These are phyloP conservation scores for Acomys russatus DNA, from an alignment of 2,797 vertebrate genomes.

Conservation along the genomic window DNA sequence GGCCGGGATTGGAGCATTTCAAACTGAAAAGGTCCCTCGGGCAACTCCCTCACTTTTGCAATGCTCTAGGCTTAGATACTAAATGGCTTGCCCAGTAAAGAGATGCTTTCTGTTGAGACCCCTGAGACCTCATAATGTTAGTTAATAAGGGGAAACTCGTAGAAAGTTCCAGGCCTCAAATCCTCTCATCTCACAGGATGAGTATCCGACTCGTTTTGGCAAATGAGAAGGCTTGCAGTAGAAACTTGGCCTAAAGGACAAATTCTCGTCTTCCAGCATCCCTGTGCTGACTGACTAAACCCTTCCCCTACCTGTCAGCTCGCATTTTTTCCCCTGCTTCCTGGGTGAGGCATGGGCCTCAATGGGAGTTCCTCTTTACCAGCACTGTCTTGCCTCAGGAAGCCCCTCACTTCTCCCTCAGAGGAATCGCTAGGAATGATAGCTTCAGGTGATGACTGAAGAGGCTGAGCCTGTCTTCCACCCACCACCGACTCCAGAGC, in stretches of 20 bases:
- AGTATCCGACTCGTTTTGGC: neutral
- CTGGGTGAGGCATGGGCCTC: rapidly evolving
- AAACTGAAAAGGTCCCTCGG: neutral
- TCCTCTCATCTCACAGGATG: neutral
- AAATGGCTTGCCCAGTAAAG: neutral
- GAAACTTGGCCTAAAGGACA: neutral
- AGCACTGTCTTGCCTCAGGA: neutral
- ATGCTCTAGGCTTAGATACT: neutral
- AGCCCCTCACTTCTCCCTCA: neutral
- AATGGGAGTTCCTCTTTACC: neutral
- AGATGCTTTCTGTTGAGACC: neutral
- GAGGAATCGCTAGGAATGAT: neutral
- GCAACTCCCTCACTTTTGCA: neutral
- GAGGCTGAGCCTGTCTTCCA: neutral
- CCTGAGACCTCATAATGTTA: neutral
- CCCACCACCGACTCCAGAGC: neutral
- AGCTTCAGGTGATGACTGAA: neutral
- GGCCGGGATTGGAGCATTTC: neutral
- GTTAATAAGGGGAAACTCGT: constrained; percentile 9
- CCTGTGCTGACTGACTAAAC: neutral
- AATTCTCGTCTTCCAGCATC: neutral
- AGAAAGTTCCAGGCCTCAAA: neutral
- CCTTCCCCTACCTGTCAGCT: neutral
- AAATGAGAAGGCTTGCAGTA: neutral
- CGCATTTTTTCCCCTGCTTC: neutral